phyloP scores from a whole-genome alignment of 1,140 invertebrate genomes.

The Ditylenchus dipsaci region DNA sequence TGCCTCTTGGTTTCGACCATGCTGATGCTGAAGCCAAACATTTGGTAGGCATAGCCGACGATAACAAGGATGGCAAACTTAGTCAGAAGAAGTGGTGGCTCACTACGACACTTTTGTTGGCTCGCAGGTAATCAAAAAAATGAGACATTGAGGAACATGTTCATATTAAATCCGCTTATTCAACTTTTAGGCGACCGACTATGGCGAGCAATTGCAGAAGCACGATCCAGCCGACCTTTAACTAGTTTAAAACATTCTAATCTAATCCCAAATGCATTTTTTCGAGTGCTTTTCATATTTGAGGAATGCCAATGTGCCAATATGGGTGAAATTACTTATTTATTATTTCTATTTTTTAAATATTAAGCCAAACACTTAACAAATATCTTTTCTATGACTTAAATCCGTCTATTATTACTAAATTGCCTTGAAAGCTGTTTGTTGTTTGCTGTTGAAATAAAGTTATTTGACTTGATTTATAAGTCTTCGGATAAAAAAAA shows the following conservation, averaged over 20 bases:
- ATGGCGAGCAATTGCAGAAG: conserved; percentile 84
- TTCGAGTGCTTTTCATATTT: not conserved
- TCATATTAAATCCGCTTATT: too few species aligned
- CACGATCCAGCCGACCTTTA: conserved; percentile 69
- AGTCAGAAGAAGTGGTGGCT: conserved; percentile 81
- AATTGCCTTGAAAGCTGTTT: too few species aligned
- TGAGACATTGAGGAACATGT: not conserved
- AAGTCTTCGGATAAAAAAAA: too few species aligned
- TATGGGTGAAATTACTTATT: conserved; percentile 1
- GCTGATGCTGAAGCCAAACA: conserved; percentile 89
- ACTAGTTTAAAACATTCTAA: not conserved
- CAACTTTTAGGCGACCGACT: conserved; percentile 81
- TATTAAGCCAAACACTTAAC: too few species aligned
- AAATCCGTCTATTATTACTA: too few species aligned
- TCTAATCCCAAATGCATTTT: not conserved
- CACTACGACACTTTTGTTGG: conserved; percentile 92
- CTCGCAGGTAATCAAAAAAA: too few species aligned
- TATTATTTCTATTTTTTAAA: not conserved
- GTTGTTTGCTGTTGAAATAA: too few species aligned
- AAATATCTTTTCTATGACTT: too few species aligned
- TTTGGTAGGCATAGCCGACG: conserved; percentile 87
- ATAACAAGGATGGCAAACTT: conserved; percentile 80
- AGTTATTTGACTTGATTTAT: too few species aligned
- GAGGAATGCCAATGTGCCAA: not conserved
- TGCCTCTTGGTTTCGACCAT: conserved; percentile 91